phyloP scores from a whole-genome alignment of 2,113 vertebrate genomes.

The Semnornis frantzii region DNA sequence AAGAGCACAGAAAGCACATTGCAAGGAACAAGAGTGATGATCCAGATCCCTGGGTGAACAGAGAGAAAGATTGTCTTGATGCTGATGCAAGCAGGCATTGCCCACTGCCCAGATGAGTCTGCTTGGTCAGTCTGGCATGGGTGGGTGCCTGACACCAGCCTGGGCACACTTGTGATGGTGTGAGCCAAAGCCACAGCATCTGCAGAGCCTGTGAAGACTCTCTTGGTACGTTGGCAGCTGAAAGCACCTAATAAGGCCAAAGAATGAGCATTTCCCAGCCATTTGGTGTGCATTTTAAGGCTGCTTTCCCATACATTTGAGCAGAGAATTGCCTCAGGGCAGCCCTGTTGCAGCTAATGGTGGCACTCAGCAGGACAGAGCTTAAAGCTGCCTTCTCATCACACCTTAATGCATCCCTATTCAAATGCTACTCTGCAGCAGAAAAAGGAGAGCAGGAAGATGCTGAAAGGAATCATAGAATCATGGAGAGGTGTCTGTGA shows the following conservation, averaged over 20 bases:
- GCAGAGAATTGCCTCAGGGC: neutral
- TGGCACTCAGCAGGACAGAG: neutral
- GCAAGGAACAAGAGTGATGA: neutral
- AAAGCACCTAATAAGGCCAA: neutral
- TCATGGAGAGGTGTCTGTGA: too few relatives aligned
- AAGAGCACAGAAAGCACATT: fast-evolving
- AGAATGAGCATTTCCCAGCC: neutral
- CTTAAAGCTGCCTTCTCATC: neutral
- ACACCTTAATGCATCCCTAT: too few relatives aligned
- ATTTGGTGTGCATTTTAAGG: neutral
- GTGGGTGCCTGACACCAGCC: neutral
- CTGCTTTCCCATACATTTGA: fast-evolving
- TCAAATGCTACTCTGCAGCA: neutral
- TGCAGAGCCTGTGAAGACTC: neutral
- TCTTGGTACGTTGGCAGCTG: neutral
- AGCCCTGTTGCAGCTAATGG: neutral
- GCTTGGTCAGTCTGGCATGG: neutral
- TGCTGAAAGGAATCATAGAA: neutral
- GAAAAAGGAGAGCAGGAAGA: neutral
- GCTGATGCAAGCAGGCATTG: fast-evolving
- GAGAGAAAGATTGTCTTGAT: neutral
- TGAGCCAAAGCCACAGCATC: neutral
- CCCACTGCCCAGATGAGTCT: neutral
- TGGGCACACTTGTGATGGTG: neutral
- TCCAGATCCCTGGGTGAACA: neutral